Conservation (phyloP, 2,113 vertebrate genomes). For the Phyllostomus hastatus region DNA sequence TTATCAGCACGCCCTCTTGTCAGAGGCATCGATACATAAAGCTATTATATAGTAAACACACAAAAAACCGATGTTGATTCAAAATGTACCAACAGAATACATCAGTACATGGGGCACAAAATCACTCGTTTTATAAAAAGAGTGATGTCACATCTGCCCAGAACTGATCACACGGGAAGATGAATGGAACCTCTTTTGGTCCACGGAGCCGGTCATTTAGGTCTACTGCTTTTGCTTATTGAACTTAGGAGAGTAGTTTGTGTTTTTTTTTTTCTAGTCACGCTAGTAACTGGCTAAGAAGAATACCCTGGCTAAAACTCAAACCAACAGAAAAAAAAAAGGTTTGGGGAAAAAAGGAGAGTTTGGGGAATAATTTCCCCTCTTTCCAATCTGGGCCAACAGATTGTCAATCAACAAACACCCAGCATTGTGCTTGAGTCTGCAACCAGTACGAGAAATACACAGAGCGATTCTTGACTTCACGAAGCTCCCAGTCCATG, state of each 20-base stretch:
- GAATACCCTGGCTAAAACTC: background rate
- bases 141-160: background rate
- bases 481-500: background rate
- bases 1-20: background rate
- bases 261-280: background rate
- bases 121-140: slow-evolving; percentile 49
- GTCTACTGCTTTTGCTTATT: slow-evolving; percentile 36
- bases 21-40: background rate
- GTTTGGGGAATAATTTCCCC: background rate
- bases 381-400: background rate
- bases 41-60: background rate
- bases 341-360: background rate
- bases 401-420: slow-evolving; percentile 7
- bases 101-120: slow-evolving; percentile 8
- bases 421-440: background rate
- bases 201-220: slow-evolving; percentile 5
- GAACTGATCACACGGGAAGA: slow-evolving; percentile 45
- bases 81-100: slow-evolving; percentile 32
- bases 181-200: background rate
- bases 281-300: background rate
- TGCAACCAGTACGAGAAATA: background rate
- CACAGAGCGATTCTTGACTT: background rate
- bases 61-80: background rate
- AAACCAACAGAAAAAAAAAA: background rate
- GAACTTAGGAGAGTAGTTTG: slow-evolving; percentile 33